Base-by-base conservation (phyloP, 37 sponge, comb jelly and placozoan genomes). In the Trichoplax adhaerens region DNA sequence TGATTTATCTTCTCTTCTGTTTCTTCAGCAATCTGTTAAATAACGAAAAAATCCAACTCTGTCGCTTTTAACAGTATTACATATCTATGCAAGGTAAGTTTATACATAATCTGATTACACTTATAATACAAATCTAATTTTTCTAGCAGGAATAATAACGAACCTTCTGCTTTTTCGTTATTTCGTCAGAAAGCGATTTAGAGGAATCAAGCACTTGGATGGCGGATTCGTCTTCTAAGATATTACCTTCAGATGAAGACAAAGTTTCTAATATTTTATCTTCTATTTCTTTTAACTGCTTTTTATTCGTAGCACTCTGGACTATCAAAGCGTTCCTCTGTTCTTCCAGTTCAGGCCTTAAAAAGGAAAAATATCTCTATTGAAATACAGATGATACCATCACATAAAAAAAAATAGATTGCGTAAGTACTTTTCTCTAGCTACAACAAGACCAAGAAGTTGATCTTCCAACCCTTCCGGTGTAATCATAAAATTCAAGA, bases 401-500 rank as follows among this genome's bases (percentile, higher is more conserved):
- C 2, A 52, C 58, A 72, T 2, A 7, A 66, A 8, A 75, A 75
- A 7, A 8, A 3, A 8, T 10, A 2, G 46, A 52, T 4, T 73
- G 48, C 71, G 48, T 2, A 0, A 68, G 54, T 56, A 91, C 92
- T 83, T 81, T 58, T 97, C 99, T 76, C 91, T 97, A 58, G 99
- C 99, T 4, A 97, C 99, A 57, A 92, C 99, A 57, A 91, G 88
- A 1, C 99, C 99, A 47, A 97, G 84, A 55, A 97, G 81, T 78
- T 97, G 99, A 63, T 97, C 99, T 67, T 91, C 93, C 71, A 97
- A 74, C 48, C 99, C 99, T 66, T 97, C 94, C 0, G 93, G 99
- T 57, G 99, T 97, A 76, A 97, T 97, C 99, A 97, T 97, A 73
- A 97, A 97, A 83, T 97, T 97, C 64, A 97, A 83, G 6, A 97